These are phyloP conservation scores for Zaprionus davidi DNA, from an alignment of 1,140 invertebrate species.

Conservation along the genomic window DNA sequence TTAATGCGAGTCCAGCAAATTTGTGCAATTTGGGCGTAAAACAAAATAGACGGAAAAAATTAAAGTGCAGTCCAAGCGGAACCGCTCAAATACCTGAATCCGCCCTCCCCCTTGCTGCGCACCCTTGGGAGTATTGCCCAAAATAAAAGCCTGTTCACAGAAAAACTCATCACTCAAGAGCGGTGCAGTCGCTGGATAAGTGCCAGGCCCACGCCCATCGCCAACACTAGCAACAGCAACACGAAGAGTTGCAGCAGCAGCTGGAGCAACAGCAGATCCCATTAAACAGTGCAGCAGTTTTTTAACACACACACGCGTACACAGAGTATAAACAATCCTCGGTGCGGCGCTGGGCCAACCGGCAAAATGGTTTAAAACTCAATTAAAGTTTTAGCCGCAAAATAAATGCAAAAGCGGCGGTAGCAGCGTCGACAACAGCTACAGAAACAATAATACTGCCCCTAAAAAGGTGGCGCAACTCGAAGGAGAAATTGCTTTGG, in stretches of 20 bases:
- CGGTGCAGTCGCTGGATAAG: constrained; percentile 23
- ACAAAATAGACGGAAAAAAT: constrained; percentile 43
- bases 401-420: constrained; percentile 79
- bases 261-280: constrained; percentile 49
- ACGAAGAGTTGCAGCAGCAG: constrained; percentile 16
- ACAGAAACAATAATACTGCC: constrained; percentile 43
- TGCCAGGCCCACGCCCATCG: constrained; percentile 30
- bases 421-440: constrained; percentile 56
- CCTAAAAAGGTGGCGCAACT: constrained; percentile 20
- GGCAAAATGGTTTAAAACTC: constrained; percentile 83
- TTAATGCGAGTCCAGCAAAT: constrained; percentile 28
- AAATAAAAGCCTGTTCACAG: constrained; percentile 50
- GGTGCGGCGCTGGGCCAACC: constrained; percentile 41
- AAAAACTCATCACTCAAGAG: constrained; percentile 73
- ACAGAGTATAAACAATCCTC: constrained; percentile 29
- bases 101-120: not conserved
- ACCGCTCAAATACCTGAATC: constrained; percentile 12
- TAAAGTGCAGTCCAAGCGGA: constrained; percentile 51
- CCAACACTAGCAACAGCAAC: constrained; percentile 12
- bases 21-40: constrained; percentile 41
- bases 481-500: constrained; percentile 15
- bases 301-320: constrained; percentile 19
- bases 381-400: constrained; percentile 84
- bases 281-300: constrained; percentile 58
- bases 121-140: constrained; percentile 16